A percentile compares a stretch with the other conserved stretches of the same genome.
phyloP scores from a whole-genome alignment of 2,113 vertebrate genomes.

The Raja brachyura region DNA sequence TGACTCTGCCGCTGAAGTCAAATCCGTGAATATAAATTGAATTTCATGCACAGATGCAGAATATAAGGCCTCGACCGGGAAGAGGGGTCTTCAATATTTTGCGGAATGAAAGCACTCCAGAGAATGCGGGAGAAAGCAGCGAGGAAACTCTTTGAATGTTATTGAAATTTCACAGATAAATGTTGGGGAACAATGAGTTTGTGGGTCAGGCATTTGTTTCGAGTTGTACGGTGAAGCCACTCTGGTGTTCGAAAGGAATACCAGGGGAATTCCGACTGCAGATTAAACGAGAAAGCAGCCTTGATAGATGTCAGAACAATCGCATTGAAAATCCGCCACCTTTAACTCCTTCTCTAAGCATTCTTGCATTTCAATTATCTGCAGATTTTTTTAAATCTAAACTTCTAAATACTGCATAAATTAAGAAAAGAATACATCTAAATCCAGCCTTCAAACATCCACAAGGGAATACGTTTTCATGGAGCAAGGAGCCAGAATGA shows the following conservation, averaged over 20 bases:
- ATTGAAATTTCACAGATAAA: slow-evolving; percentile 57
- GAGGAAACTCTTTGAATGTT: slow-evolving; percentile 43
- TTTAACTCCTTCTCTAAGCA: slow-evolving; percentile 44
- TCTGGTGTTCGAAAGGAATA: slow-evolving; percentile 43
- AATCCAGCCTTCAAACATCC: background rate
- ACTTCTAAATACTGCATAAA: slow-evolving; percentile 19
- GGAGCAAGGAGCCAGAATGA: background rate
- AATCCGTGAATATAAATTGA: slow-evolving; percentile 52
- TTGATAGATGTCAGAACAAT: slow-evolving; percentile 48
- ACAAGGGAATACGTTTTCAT: background rate
- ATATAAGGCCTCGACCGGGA: slow-evolving; percentile 49
- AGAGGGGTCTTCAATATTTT: slow-evolving; percentile 50
- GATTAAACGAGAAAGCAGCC: slow-evolving; percentile 47
- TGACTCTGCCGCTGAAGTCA: slow-evolving; percentile 44
- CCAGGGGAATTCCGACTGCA: slow-evolving; percentile 42
- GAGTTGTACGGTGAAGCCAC: slow-evolving; percentile 40
- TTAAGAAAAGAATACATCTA: background rate
- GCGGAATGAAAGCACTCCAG: slow-evolving; percentile 49
- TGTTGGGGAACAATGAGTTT: slow-evolving; percentile 50
- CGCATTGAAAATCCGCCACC: slow-evolving; percentile 44
- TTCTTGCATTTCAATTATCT: slow-evolving; percentile 41
- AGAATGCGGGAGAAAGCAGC: slow-evolving; percentile 45
- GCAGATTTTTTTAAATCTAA: too few relatives aligned
- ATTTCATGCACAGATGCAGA: slow-evolving; percentile 49
- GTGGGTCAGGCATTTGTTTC: slow-evolving; percentile 47